phyloP scores from a whole-genome alignment of 2,888 invertebrate genomes.

The Myopa tessellatipennis region DNA sequence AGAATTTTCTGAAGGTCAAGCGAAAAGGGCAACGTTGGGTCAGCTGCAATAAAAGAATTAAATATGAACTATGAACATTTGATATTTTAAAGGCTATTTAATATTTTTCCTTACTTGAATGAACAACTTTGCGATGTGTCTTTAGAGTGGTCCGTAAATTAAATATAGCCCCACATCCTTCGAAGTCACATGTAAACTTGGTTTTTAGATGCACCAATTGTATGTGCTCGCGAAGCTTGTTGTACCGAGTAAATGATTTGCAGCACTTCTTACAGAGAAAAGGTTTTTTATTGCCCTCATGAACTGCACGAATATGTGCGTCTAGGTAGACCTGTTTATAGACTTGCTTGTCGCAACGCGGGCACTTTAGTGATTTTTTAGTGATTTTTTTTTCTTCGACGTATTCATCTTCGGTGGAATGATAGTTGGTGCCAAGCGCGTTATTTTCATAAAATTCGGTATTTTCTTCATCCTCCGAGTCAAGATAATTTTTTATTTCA shows the following conservation, averaged over 20 bases:
- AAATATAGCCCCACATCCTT: conserved; percentile 46
- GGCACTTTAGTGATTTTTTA: conserved; percentile 43
- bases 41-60: background rate
- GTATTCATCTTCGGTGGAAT: conserved; percentile 41
- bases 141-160: conserved; percentile 42
- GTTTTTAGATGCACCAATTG: conserved; percentile 52
- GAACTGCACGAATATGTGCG: conserved; percentile 60
- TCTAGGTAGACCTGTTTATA: conserved; percentile 60
- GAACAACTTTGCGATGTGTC: conserved; percentile 44
- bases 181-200: conserved; percentile 42
- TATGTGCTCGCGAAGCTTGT: conserved; percentile 56
- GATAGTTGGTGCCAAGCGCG: conserved; percentile 24
- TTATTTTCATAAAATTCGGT: conserved; percentile 37
- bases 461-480: conserved; percentile 29
- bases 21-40: background rate
- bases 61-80: background rate
- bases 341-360: conserved; percentile 57
- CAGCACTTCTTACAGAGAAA: conserved; percentile 59
- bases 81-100: no score
- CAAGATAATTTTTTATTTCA: conserved; percentile 33
- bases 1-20: conserved; percentile 37
- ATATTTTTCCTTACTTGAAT: conserved; percentile 32
- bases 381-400: conserved; percentile 41
- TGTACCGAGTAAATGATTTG: conserved; percentile 58
- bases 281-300: conserved; percentile 60